These are phyloP conservation scores for Mionectes olivaceus DNA, from an alignment of 2,797 vertebrate species.

Conservation along the genomic window DNA sequence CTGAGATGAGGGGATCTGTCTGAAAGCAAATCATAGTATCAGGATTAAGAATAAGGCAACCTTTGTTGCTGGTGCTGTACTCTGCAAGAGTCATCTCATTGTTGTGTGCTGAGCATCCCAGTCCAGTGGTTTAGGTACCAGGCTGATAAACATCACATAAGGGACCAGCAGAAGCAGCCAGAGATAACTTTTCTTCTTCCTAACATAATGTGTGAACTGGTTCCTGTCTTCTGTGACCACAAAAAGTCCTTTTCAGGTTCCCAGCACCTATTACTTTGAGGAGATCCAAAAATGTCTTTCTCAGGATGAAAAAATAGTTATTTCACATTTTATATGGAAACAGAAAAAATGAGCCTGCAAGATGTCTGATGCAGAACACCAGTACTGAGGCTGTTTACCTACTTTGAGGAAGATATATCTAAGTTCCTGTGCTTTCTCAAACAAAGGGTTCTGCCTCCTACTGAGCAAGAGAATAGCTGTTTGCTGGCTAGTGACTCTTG, in stretches of 20 bases:
- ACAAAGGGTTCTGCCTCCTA: not conserved
- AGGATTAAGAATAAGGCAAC: not conserved
- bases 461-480: not conserved
- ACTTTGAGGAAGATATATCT: not conserved
- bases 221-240: not conserved
- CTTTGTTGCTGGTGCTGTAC: not conserved
- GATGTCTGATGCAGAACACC: not conserved
- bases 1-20: not conserved
- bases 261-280: not conserved
- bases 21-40: not conserved
- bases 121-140: not conserved
- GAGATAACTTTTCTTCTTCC: not conserved
- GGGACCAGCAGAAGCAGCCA: not conserved
- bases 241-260: not conserved
- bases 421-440: not conserved
- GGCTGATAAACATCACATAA: not conserved
- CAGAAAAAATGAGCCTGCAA: not conserved
- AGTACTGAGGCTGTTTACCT: not conserved
- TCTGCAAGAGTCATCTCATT: fast-evolving
- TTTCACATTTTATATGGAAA: not conserved
- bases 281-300: not conserved
- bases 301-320: not conserved
- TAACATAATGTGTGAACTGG: not conserved
- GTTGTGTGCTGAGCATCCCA: not conserved
- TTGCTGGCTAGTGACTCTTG: not conserved